phyloP scores from a whole-genome alignment of 2,888 invertebrate genomes.

The Ischnura elegans region DNA sequence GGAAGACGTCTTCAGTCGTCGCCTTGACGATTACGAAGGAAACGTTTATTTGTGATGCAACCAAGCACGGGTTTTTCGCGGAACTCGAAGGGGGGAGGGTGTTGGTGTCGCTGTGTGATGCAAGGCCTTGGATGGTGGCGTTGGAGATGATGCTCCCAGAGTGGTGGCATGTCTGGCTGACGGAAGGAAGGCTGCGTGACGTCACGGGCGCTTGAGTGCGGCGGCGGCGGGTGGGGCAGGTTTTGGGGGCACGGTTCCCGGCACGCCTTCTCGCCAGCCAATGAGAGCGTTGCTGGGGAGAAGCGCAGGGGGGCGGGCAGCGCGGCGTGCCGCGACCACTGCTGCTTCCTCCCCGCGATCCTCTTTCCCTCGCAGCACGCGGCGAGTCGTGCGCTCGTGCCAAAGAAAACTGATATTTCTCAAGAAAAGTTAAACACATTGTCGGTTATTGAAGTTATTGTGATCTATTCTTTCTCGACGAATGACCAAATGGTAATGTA shows the following conservation, averaged over 20 bases:
- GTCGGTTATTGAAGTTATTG: no score
- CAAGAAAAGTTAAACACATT: no score
- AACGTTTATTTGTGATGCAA: constrained; percentile 15
- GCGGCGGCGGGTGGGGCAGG: constrained; percentile 30
- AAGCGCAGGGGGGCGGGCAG: background rate
- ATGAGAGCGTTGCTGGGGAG: background rate
- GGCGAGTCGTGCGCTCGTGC: background rate
- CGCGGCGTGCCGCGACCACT: background rate
- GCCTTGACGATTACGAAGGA: background rate
- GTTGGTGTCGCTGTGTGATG: background rate
- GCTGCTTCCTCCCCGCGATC: background rate
- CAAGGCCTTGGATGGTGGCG: background rate
- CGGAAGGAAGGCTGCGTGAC: constrained; percentile 9
- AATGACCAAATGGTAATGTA: no score
- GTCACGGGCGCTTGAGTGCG: constrained; percentile 30
- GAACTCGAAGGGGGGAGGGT: background rate
- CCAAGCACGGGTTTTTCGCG: constrained; percentile 1
- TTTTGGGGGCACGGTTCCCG: constrained; percentile 41
- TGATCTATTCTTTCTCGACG: no score
- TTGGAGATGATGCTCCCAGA: background rate
- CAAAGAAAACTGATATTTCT: no score
- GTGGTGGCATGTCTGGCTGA: background rate
- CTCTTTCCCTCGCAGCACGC: constrained; percentile 41
- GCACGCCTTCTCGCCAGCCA: constrained; percentile 50
- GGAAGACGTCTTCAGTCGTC: background rate